Base-by-base conservation (phyloP, 2,113 vertebrate species). In the Atractosteus spatula region DNA sequence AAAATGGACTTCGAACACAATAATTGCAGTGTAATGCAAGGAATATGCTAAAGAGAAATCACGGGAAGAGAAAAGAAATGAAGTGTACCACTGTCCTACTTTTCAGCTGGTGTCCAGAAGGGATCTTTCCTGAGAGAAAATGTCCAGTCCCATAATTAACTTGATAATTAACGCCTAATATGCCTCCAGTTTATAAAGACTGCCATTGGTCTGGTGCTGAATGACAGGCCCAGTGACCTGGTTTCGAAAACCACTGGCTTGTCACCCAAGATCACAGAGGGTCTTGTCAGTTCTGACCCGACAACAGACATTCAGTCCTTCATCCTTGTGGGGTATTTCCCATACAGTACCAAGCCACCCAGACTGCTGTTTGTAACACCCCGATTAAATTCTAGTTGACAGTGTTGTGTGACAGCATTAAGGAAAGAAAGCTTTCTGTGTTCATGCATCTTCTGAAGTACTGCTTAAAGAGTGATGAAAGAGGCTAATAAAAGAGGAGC, bases 141-240 rank as follows among this genome's bases (percentile, higher is more conserved):
- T 80, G 76, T 72, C 83, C 88, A 86, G 88, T 84, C 77, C 83
- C 71, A 82, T 78, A 88, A 89, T 87, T 86, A 83, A 87, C 87
- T 90, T 91, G 86, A 82, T 89, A 91, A 92, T 92, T 89, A 91
- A 85, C 69, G 74, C 85, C 83, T 90, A 88, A 92, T 92, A 89
- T 88, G 89, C 79, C 85, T 80, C 2, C 70, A 14, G 41, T 66
- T 66, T 44, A n/a, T 5, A 66, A 41, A 66, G 78, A 80, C 73
- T 81, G 82, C 16, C 68, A 80, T 76, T 73, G 66, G 71, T 61
- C 78, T 80, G 82, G 81, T 79, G 77, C 71, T 82, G 75, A 83
- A 73, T 74, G 81, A 79, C 81, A 79, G 81, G 83, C 80, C 86
- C 84, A 76, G 68, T 90, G 88, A 92, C 89, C 89, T 57, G 85